Evolutionary conservation across 2,888 invertebrate genomes (phyloP).

Genomic region (Leptopilina syphax): DNA sequence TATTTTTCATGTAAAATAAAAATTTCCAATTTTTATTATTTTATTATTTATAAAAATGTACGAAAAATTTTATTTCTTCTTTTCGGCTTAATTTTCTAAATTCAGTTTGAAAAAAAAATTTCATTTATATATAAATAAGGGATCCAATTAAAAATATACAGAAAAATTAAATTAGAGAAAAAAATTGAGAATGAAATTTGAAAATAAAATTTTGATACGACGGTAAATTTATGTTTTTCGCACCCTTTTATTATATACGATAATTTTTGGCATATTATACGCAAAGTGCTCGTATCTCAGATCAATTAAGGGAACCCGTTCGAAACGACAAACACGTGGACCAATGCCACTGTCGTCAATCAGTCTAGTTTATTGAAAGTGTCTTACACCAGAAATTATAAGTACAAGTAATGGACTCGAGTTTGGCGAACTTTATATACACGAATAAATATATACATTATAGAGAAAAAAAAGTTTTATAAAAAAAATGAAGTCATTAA

Average conservation of each 20-base stretch:
- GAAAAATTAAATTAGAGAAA: background rate
- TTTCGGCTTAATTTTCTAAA: no score
- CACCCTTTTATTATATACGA: slow-evolving; percentile 44
- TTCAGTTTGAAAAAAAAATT: no score
- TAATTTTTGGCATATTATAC: slow-evolving; percentile 60
- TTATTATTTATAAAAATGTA: no score
- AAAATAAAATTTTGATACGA: no score
- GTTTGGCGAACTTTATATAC: background rate
- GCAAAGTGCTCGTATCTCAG: slow-evolving; percentile 73
- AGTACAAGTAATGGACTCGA: slow-evolving; percentile 45
- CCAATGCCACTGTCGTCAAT: slow-evolving; percentile 47
- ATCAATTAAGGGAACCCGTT: slow-evolving; percentile 75
- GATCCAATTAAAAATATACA: no score
- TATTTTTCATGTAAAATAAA: no score
- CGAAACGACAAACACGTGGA: slow-evolving; percentile 76
- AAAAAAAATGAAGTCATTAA: slow-evolving; percentile 18
- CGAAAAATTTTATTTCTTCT: no score
- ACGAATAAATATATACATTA: background rate
- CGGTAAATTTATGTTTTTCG: no score
- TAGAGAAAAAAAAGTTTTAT: background rate
- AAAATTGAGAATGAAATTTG: no score
- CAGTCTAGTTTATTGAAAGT: slow-evolving; percentile 26
- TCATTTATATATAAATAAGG: no score
- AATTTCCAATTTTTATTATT: no score
- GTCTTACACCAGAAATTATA: slow-evolving; percentile 49